Evolutionary conservation across 2,888 invertebrate species (phyloP), one percentile per base, ranked within the genome.

Genomic region (Plebejus melissa): DNA sequence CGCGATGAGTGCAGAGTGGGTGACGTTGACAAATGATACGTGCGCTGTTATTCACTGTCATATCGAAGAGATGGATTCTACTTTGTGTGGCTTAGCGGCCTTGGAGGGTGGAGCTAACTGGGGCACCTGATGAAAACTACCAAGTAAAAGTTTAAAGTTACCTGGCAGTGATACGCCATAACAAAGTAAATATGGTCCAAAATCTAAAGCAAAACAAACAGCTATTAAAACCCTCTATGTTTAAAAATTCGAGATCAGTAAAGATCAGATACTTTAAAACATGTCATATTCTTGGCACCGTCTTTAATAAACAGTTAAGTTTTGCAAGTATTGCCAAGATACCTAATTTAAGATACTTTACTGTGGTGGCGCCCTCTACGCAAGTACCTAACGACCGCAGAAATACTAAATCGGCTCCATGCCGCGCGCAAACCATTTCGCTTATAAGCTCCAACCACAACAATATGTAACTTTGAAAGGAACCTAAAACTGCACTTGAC

Each of bases 21-120:
- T 90, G 92, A 91, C 92, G 85, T 90, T 91, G 91, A 92, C 89
- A 91, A 91, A 92, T 90, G 91, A 91, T 86, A 83, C 84, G 86
- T 83, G 85, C 87, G 88, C 83, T 91, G 91, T 90, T 91, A 90
- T 90, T 90, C 90, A 90, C 89, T 91, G 91, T 90, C 90, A 88
- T 88, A 89, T 90, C 89, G 90, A 90, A 89, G 90, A 90, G 91
- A 90, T 87, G 89, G 88, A 89, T 89, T 88, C 87, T 87, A 86
- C 88, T 87, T 86, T 85, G 84, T 86, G 84, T 85, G 87, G 85
- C 89, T 87, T 88, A 46, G 85, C 85, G 82, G 86, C 87, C 88
- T 88, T 36, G 36, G n/a, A 36, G 54, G 22, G 57, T 28, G 46
- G 50, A 32, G 41, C 28, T 54, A 75, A 54, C 16, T 32, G 13